Conservation (phyloP, 2,888 invertebrate genomes). For the Zootermopsis nevadensis region DNA sequence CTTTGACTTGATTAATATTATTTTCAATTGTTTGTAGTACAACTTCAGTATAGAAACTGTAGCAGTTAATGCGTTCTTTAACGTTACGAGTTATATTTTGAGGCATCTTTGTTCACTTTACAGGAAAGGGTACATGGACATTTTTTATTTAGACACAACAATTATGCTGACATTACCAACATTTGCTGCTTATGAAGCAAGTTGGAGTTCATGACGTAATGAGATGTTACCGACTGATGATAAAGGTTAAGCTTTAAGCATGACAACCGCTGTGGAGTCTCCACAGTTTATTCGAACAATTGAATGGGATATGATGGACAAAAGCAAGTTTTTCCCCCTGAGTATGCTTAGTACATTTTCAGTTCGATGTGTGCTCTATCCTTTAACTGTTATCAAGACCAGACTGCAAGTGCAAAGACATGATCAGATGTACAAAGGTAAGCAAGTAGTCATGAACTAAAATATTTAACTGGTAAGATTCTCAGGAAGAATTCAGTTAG, state of each 20-base stretch:
- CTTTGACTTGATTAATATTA: neutral
- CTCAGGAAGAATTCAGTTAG: too few relatives aligned
- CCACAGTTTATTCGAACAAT: constrained; percentile 81
- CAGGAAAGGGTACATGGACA: neutral
- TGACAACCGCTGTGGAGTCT: constrained; percentile 49
- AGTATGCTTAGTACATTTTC: constrained; percentile 90
- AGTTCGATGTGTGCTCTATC: constrained; percentile 84
- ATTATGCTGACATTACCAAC: neutral
- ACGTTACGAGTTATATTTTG: neutral
- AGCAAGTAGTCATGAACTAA: constrained; percentile 42
- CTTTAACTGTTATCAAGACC: constrained; percentile 93
- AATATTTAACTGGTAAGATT: too few relatives aligned
- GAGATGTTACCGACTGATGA: constrained; percentile 43
- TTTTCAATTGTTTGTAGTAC: too few relatives aligned
- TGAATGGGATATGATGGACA: constrained; percentile 99
- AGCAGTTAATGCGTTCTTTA: neutral
- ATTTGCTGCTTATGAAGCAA: neutral
- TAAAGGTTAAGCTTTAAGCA: constrained; percentile 43
- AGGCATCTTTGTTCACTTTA: neutral
- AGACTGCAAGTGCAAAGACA: constrained; percentile 89
- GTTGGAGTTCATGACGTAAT: constrained; percentile 6
- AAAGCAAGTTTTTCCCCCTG: constrained; percentile 90
- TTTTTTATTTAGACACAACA: neutral
- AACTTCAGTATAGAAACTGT: neutral
- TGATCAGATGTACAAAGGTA: constrained; percentile 84